These are phyloP conservation scores for Entomobrya proxima DNA, from an alignment of 2,888 invertebrate genomes.

Conservation along the genomic window DNA sequence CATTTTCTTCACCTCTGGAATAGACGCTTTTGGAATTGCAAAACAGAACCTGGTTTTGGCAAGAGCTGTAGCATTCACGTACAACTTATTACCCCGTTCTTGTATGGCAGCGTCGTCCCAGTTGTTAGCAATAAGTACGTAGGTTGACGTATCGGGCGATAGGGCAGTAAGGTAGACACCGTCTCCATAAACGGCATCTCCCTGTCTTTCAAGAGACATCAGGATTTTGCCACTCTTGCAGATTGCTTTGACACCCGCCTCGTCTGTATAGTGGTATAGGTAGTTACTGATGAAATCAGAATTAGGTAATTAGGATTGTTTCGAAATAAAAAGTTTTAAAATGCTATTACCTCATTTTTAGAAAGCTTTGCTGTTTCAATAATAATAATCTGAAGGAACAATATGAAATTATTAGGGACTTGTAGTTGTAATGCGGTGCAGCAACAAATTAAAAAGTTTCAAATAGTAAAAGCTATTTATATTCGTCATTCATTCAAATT, in stretches of 20 bases:
- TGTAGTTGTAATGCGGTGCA: too few species aligned
- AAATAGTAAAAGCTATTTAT: too few species aligned
- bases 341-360: too few species aligned
- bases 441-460: too few species aligned
- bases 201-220: neutral
- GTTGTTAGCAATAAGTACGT: neutral
- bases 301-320: too few species aligned
- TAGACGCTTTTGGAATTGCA: neutral
- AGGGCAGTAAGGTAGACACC: neutral
- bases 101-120: neutral
- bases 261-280: neutral
- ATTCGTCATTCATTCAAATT: too few species aligned
- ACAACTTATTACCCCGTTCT: too few species aligned
- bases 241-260: neutral
- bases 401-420: too few species aligned
- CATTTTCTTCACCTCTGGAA: neutral
- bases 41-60: neutral
- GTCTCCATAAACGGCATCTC: neutral
- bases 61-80: neutral
- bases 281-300: too few species aligned
- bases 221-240: neutral
- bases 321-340: too few species aligned
- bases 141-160: neutral
- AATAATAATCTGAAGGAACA: too few species aligned
- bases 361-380: too few species aligned